A percentile compares a stretch with the other conserved stretches of the same genome.
phyloP scores from a whole-genome alignment of 2,113 vertebrate genomes.

The Scomber japonicus region DNA sequence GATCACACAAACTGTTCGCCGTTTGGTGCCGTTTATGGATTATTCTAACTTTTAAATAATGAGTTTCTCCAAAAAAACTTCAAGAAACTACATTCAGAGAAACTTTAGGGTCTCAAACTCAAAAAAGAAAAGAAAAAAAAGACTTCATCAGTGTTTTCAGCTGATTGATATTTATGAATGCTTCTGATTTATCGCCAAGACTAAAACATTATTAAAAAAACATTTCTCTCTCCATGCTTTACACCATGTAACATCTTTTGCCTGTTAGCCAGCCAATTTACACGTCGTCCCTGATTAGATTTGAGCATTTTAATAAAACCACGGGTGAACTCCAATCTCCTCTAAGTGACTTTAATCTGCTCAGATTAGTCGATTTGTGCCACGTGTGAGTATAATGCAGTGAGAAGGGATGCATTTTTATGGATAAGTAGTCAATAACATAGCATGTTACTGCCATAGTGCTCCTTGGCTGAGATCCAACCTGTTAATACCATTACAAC shows the following conservation, averaged over 20 bases:
- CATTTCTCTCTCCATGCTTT: neutral
- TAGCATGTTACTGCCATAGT: conserved; percentile 75
- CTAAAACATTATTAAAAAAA: conserved; percentile 2
- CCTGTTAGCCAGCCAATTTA: conserved; percentile 65
- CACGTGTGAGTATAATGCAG: conserved; percentile 71
- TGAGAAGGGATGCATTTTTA: conserved; percentile 78
- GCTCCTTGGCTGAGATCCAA: conserved; percentile 79
- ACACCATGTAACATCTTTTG: conserved; percentile 32
- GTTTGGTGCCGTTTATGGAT: conserved; percentile 20
- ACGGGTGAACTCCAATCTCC: conserved; percentile 73
- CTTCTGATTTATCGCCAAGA: conserved; percentile 30
- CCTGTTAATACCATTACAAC: conserved; percentile 83
- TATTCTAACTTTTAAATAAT: neutral
- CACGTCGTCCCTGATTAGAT: conserved; percentile 72
- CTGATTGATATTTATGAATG: conserved; percentile 1
- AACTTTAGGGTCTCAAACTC: conserved; percentile 16
- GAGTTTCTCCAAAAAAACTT: conserved; percentile 1
- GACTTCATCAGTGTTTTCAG: neutral
- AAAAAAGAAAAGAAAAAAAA: neutral
- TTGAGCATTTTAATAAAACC: conserved; percentile 76
- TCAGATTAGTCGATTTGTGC: conserved; percentile 73
- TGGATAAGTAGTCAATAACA: conserved; percentile 84
- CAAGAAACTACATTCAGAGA: neutral
- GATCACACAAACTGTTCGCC: conserved; percentile 29
- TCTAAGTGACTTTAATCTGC: conserved; percentile 80